Conservation (phyloP, 1,140 invertebrate species). For the Leptinotarsa defecta region DNA sequence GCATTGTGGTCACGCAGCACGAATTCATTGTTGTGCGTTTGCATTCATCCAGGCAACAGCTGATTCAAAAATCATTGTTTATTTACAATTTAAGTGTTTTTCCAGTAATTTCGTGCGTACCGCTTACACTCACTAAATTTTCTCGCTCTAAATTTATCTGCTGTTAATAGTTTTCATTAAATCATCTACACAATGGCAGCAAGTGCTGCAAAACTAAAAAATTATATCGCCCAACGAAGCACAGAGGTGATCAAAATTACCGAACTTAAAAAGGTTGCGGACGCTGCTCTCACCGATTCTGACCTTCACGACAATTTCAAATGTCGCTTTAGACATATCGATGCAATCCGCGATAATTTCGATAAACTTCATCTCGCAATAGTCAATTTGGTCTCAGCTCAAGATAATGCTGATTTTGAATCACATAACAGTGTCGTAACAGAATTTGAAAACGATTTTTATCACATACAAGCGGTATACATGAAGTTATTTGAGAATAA, state of each 20-base stretch:
- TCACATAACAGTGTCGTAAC: background rate
- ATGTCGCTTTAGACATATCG: no score
- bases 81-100: no score
- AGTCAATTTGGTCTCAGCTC: background rate
- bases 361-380: background rate
- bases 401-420: constrained; percentile 4
- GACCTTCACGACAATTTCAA: background rate
- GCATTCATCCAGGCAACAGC: no score
- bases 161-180: no score
- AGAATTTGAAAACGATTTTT: constrained; percentile 5
- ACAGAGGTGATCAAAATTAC: constrained; percentile 1
- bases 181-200: background rate
- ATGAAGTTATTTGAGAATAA: background rate
- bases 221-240: constrained; percentile 4
- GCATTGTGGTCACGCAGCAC: no score
- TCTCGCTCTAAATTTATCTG: no score
- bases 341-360: background rate
- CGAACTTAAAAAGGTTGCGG: background rate
- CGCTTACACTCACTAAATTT: no score
- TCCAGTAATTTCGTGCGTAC: no score
- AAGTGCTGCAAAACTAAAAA: background rate
- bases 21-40: no score
- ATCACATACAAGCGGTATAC: background rate
- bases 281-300: background rate
- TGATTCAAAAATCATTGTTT: no score